Evolutionary conservation across 2,797 vertebrate genomes (phyloP).

Genomic region (Atherinosoma microstoma): DNA sequence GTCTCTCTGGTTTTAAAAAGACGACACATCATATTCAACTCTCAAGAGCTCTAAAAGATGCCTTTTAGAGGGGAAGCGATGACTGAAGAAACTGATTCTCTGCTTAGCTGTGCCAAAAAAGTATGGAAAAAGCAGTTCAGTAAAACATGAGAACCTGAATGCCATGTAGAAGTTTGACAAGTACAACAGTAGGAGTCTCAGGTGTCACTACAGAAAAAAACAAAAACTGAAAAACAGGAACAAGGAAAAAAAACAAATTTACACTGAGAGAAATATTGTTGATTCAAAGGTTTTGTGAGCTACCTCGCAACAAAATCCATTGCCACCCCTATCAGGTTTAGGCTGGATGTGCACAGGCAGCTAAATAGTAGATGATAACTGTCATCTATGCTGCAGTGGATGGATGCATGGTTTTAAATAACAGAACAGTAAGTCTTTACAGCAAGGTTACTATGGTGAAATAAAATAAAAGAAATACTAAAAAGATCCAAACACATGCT

Average conservation of each 20-base stretch:
- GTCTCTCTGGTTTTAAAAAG: not conserved
- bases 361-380: constrained; percentile 60
- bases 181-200: constrained; percentile 29
- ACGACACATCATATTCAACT: constrained; percentile 17
- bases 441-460: constrained; percentile 47
- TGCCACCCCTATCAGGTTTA: constrained; percentile 61
- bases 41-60: constrained; percentile 10
- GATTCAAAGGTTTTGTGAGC: constrained; percentile 58
- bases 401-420: constrained; percentile 65
- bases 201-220: constrained; percentile 24
- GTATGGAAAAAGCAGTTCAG: constrained; percentile 1
- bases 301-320: constrained; percentile 64
- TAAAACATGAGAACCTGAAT: constrained; percentile 11
- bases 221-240: not conserved
- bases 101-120: constrained; percentile 22
- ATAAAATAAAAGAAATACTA: constrained; percentile 15
- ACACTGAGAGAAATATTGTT: constrained; percentile 46
- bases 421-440: constrained; percentile 53
- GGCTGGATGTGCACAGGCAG: constrained; percentile 63
- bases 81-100: constrained; percentile 7
- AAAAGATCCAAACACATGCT: not conserved
- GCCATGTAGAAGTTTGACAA: constrained; percentile 22
- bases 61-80: constrained; percentile 17
- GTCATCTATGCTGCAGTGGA: constrained; percentile 52
- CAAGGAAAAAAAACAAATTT: constrained; percentile 12